Evolutionary conservation across 2,888 invertebrate species (phyloP).

Genomic region (Leptinotarsa tumamoca): DNA sequence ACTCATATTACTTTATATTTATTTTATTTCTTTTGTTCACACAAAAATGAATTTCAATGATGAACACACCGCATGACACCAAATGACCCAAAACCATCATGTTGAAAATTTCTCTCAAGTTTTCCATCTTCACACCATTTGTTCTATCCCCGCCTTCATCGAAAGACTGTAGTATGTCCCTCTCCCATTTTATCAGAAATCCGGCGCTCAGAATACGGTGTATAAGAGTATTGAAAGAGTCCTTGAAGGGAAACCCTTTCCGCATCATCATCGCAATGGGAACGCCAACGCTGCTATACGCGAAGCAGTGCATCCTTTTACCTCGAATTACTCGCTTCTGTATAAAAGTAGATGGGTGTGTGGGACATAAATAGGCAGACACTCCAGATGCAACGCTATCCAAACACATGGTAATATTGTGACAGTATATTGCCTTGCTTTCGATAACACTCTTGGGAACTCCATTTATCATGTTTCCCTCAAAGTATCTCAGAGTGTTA

Average conservation of each 20-base stretch:
- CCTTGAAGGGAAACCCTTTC: background rate
- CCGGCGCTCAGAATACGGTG: background rate
- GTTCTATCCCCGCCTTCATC: background rate
- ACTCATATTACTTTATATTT: no score
- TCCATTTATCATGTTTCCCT: background rate
- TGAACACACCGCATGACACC: background rate
- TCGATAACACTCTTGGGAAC: slow-evolving; percentile 1
- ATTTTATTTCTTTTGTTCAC: background rate
- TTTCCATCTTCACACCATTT: background rate
- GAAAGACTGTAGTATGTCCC: background rate
- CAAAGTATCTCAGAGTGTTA: background rate
- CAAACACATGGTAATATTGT: background rate
- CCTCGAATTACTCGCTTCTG: background rate
- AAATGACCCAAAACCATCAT: background rate
- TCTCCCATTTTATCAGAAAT: background rate
- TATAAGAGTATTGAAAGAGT: background rate
- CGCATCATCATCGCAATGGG: slow-evolving; percentile 1
- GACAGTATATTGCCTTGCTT: background rate
- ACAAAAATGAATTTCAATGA: background rate
- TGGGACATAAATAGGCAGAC: background rate
- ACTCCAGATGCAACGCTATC: background rate
- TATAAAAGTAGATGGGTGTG: background rate
- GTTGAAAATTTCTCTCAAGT: background rate
- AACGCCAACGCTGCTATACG: background rate
- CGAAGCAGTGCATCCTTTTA: background rate